A percentile compares a stretch with the other conserved stretches of the same genome.
These are phyloP conservation scores for Venustaconcha ellipsiformis DNA, from an alignment of 1,140 invertebrate genomes.

Conservation along the genomic window DNA sequence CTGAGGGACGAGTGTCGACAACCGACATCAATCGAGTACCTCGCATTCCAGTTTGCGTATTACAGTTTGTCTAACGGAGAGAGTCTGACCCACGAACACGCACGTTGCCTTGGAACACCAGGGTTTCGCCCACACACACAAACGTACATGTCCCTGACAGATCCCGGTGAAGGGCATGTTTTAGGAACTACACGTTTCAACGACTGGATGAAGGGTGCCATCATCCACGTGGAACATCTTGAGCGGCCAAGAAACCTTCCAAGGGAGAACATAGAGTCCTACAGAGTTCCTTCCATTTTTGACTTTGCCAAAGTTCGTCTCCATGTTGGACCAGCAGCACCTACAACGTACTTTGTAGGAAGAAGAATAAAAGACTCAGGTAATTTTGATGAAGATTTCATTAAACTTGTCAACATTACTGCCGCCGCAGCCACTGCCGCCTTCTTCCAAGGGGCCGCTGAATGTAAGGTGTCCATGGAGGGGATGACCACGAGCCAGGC, in stretches of 20 bases:
- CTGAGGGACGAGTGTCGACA: too few species aligned
- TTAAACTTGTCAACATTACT: conserved; percentile 13
- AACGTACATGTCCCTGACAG: too few species aligned
- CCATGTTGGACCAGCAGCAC: conserved; percentile 27
- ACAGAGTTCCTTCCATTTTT: too few species aligned
- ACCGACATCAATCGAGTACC: too few species aligned
- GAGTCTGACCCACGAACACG: too few species aligned
- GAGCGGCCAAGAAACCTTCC: conserved; percentile 37
- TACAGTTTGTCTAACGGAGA: too few species aligned
- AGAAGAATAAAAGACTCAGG: conserved; percentile 19
- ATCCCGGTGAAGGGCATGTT: too few species aligned
- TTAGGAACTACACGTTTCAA: too few species aligned
- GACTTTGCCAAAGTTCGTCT: conserved; percentile 43
- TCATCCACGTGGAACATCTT: conserved; percentile 53
- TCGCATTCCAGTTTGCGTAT: too few species aligned
- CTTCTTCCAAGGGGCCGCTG: conserved; percentile 40
- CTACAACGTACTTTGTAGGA: conserved; percentile 39
- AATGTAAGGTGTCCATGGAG: not conserved
- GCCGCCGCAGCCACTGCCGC: conserved; percentile 38
- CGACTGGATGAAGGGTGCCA: conserved; percentile 49
- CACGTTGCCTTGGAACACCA: too few species aligned
- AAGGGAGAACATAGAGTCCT: conserved; percentile 19
- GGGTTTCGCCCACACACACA: too few species aligned
- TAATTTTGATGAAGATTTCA: conserved; percentile 46
- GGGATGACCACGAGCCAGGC: conserved; percentile 44